Evolutionary conservation across 1,140 invertebrate species (phyloP).

Genomic region (Diploscapter pachys): DNA sequence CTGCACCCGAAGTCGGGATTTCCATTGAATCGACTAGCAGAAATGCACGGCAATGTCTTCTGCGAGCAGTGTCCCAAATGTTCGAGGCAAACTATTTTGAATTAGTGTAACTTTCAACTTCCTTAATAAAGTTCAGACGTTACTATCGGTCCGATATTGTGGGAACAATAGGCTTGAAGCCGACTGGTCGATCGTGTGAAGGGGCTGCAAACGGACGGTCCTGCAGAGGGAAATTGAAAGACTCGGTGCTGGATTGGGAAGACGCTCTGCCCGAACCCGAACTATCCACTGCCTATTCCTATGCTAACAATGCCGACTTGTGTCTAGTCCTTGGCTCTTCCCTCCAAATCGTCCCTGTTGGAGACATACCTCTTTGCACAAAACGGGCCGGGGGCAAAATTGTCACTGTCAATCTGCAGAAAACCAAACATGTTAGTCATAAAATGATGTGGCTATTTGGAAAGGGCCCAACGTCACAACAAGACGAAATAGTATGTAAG

Average conservation of each 20-base stretch:
- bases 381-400: constrained; percentile 83
- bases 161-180: constrained; percentile 72
- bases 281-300: constrained; percentile 66
- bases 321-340: constrained; percentile 91
- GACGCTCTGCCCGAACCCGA: constrained; percentile 86
- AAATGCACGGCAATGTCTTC: constrained; percentile 98
- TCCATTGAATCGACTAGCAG: constrained; percentile 74
- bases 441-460: not conserved
- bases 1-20: constrained; percentile 86
- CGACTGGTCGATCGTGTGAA: constrained; percentile 74
- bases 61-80: constrained; percentile 87
- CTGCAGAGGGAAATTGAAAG: constrained; percentile 76
- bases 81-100: constrained; percentile 68
- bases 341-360: constrained; percentile 93
- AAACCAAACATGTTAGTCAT: constrained; percentile 82
- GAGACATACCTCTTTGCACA: constrained; percentile 81
- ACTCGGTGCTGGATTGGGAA: constrained; percentile 98
- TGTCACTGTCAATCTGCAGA: constrained; percentile 91
- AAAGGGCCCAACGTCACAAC: no score
- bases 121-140: constrained; percentile 39
- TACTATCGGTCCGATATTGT: constrained; percentile 44
- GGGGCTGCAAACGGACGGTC: constrained; percentile 59
- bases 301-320: constrained; percentile 73
- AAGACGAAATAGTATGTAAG: no score
- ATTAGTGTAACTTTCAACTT: not conserved